Base-by-base conservation (phyloP, 2,113 vertebrate species). In the Oncorhynchus keta region DNA sequence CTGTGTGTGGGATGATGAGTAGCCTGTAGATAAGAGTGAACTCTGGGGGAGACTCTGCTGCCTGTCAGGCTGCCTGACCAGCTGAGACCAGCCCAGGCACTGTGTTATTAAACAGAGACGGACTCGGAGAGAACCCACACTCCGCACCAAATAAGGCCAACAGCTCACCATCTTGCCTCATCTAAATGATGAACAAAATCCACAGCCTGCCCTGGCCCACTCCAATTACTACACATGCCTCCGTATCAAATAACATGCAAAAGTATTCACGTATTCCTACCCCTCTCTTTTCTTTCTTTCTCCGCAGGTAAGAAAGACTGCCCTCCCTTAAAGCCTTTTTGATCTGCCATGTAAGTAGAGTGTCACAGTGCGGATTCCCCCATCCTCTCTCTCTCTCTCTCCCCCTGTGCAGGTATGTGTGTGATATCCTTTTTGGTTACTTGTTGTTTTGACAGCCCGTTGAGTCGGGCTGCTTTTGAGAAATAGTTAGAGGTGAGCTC, bases 371-470 rank as follows among this genome's bases (percentile, higher is more conserved):
- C 85, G 71, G 76, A 28, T 73, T 81, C 59, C 78, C 75, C 70
- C 3, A 8, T 72, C 32, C 70, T 80, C 75, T 45, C 13, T 66
- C 83, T 48, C 75, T 45, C 13, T 66, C 83, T 35, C 2, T 76
- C 49, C 32, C 24, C 14, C 30, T 45, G 35, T 59, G 55, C 35
- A 26, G 5, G 26, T 75, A 55, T 67, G 28, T 75, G 55, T 72
- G 72, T 66, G 48, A 82, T 82, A 82, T 86, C 87, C 84, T 81
- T 55, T 55, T 72, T 73, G 83, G 85, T 85, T 80, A 86, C 83
- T 83, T 84, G 77, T 85, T 93, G 89, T 93, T 94, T 87, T 92
- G 91, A 94, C 92, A 91, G 86, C 72, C 84, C 85, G 83, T 87
- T 84, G 77, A 87, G 84, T 84, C 35, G 75, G 79, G 83, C 81